Evolutionary conservation across 2,888 invertebrate species (phyloP).

Genomic region (Ochropleura leucogaster): DNA sequence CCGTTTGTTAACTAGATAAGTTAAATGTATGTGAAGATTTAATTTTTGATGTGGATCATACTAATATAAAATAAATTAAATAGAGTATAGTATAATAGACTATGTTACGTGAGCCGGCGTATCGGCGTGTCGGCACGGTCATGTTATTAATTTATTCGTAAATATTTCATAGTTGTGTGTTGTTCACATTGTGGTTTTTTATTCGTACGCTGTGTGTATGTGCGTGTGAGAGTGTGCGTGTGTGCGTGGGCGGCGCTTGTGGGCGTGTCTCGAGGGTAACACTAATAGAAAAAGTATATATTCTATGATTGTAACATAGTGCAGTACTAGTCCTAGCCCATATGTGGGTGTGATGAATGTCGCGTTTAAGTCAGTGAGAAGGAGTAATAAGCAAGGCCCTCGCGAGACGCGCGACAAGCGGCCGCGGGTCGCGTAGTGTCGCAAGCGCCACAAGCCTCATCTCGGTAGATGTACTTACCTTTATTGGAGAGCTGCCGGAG

Average conservation of each 20-base stretch:
- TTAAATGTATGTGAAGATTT: constrained; percentile 76
- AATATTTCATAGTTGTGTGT: constrained; percentile 73
- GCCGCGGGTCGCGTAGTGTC: constrained; percentile 36
- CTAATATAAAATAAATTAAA: constrained; percentile 72
- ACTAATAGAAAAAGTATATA: neutral
- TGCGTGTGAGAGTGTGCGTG: constrained; percentile 40
- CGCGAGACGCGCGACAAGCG: constrained; percentile 9
- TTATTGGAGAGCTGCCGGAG: constrained; percentile 28
- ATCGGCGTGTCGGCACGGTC: constrained; percentile 52
- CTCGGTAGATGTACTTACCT: constrained; percentile 59
- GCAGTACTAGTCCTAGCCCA: neutral
- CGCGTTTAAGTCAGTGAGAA: neutral
- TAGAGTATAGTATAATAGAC: constrained; percentile 66
- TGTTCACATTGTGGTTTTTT: constrained; percentile 71
- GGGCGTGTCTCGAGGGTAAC: constrained; percentile 14
- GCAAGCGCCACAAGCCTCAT: constrained; percentile 55
- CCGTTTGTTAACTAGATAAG: constrained; percentile 76
- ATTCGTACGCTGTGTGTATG: constrained; percentile 63
- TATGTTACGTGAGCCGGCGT: constrained; percentile 54
- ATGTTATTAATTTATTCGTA: constrained; percentile 67
- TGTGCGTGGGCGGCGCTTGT: constrained; percentile 30
- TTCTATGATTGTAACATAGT: neutral
- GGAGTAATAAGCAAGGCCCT: constrained; percentile 12
- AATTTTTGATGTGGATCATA: constrained; percentile 80
- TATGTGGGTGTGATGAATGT: constrained; percentile 1